phyloP scores from a whole-genome alignment of 1,140 invertebrate genomes.

The Leptinotarsa lineolata region DNA sequence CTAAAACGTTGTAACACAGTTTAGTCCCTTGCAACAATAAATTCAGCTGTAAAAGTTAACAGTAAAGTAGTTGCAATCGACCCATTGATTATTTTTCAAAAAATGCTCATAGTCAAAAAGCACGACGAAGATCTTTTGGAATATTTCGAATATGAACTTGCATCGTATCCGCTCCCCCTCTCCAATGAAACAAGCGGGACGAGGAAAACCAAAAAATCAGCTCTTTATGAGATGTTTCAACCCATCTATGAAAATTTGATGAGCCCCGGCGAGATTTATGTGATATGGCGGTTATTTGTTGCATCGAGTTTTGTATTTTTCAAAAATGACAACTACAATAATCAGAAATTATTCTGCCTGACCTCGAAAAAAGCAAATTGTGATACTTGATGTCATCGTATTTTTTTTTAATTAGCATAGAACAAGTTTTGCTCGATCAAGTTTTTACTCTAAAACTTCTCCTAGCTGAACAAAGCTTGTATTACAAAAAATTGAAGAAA shows the following conservation, averaged over 20 bases:
- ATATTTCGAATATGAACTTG: background rate
- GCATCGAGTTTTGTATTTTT: background rate
- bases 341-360: no score
- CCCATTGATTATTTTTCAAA: slow-evolving; percentile 7
- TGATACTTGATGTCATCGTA: no score
- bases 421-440: no score
- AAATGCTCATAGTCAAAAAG: background rate
- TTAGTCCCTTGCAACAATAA: background rate
- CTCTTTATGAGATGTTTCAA: slow-evolving; percentile 2
- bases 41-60: slow-evolving; percentile 6
- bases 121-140: background rate
- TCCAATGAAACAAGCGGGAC: no score
- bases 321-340: no score
- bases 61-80: slow-evolving; percentile 9
- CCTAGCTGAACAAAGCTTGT: no score
- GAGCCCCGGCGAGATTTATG: background rate
- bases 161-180: no score
- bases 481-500: no score
- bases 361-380: no score
- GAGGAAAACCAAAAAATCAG: no score
- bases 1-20: background rate
- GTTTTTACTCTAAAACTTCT: no score
- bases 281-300: background rate
- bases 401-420: no score
- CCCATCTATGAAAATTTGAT: background rate